These are phyloP conservation scores for Origma solitaria DNA, from an alignment of 2,113 vertebrate genomes.

Conservation along the genomic window DNA sequence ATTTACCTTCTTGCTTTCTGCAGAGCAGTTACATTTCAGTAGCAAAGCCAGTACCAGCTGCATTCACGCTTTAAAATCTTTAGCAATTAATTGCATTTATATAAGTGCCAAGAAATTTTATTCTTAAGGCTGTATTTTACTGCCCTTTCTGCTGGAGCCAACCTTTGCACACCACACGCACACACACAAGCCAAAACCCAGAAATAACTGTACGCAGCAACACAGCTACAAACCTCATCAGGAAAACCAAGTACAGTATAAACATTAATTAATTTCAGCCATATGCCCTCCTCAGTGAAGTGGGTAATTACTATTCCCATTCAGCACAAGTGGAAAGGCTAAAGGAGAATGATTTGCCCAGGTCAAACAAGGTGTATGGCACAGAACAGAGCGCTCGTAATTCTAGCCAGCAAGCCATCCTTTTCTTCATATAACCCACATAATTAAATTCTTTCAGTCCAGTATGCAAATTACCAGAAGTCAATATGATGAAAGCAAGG, in stretches of 20 bases:
- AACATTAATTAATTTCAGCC: conserved; percentile 43
- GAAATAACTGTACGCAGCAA: background rate
- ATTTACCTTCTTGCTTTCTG: background rate
- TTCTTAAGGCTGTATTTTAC: background rate
- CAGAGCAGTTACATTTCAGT: background rate
- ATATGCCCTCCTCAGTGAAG: conserved; percentile 4
- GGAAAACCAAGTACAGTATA: background rate
- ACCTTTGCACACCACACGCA: background rate
- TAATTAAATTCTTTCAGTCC: background rate
- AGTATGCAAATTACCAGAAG: background rate
- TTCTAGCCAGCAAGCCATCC: background rate
- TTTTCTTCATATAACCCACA: background rate
- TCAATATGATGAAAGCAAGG: background rate
- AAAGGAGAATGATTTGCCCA: background rate
- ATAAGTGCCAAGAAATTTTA: background rate
- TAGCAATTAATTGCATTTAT: background rate
- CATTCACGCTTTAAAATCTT: background rate
- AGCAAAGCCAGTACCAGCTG: background rate
- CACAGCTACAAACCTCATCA: background rate
- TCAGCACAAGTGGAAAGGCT: conserved; percentile 8
- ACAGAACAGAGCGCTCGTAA: background rate
- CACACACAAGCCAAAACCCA: background rate
- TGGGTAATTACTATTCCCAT: background rate
- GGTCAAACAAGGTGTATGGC: background rate
- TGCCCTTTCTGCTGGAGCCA: background rate